Percentiles rank a stretch among this genome's conserved stretches.
Evolutionary conservation across 2,113 vertebrate genomes (phyloP).

Genomic region (Peromyscus maniculatus): DNA sequence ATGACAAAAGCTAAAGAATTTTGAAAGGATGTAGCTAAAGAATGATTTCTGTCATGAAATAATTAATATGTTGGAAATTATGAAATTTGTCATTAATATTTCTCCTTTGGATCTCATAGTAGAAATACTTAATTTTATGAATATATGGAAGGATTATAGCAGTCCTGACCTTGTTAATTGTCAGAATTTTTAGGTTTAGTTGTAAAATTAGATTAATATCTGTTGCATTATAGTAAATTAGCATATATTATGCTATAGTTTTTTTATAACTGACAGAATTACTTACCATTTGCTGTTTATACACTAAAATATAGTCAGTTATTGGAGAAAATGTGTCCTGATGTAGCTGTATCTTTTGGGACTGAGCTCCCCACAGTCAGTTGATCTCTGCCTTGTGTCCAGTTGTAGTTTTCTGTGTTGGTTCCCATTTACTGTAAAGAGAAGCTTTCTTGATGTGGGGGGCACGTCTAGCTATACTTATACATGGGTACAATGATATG

Average conservation of each 20-base stretch:
- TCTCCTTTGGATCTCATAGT: background rate
- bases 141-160: background rate
- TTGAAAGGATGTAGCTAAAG: slow-evolving; percentile 90
- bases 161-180: background rate
- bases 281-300: background rate
- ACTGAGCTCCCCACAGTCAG: background rate
- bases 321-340: background rate
- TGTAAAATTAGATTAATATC: background rate
- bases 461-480: background rate
- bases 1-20: slow-evolving; percentile 82
- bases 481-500: background rate
- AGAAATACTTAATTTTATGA: background rate
- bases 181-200: background rate
- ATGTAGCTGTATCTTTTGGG: background rate
- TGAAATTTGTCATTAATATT: background rate
- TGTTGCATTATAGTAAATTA: background rate
- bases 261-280: background rate
- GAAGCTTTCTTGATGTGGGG: background rate
- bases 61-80: background rate
- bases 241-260: background rate
- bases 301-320: background rate
- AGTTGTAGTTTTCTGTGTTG: background rate
- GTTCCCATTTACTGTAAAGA: background rate
- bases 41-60: background rate
- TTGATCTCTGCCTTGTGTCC: background rate